Evolutionary conservation across 2,888 invertebrate genomes (phyloP), one percentile per base, ranked within the genome.

Genomic region (Megaustenia siamemsis): DNA sequence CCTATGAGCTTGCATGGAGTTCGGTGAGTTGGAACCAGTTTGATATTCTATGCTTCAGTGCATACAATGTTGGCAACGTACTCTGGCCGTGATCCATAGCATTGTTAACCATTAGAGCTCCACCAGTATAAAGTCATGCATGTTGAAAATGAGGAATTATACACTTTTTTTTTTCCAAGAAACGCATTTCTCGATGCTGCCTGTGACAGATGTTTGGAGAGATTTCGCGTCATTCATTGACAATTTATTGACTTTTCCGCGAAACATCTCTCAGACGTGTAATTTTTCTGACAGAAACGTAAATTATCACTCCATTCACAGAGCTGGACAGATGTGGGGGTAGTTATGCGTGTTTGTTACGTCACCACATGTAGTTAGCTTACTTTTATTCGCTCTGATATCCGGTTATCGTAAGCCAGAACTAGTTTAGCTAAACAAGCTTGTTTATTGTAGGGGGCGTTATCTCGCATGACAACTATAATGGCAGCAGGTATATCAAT

Each of bases 191-290:
- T n/a, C 28, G 60, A 15, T 60, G 28, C 6, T 3, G 12, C 28
- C 60, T 6, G 3, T 60, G 28, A 60, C 3, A 5, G 12, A 8
- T 28, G 28, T n/a, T n/a, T 28, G 5, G 28, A 21, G 12, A 21
- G 21, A 12, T 53, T 10, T 53, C 53, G 6, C 5, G 28, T 15
- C 28, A 5, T 28, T 60, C 5, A 28, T 5, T 60, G 32, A 63
- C 63, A 6, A 32, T 4, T 71, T 43, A 71, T 71, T 71, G 43
- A 45, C 35, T 28, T 63, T 71, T n/a, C 71, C 2, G 71, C 45
- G 43, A 71, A 43, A 71, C 45, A 69, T 43, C n/a, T 43, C 2
- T 12, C 32, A 69, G n/a, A 71, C 71, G 28, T 71, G 43, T 71
- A 28, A 71, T 71, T 71, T 71, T 71, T 71, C 71, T 6, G 4